Evolutionary conservation across 2,797 vertebrate species (phyloP).

Genomic region (Manis crassicaudata): DNA sequence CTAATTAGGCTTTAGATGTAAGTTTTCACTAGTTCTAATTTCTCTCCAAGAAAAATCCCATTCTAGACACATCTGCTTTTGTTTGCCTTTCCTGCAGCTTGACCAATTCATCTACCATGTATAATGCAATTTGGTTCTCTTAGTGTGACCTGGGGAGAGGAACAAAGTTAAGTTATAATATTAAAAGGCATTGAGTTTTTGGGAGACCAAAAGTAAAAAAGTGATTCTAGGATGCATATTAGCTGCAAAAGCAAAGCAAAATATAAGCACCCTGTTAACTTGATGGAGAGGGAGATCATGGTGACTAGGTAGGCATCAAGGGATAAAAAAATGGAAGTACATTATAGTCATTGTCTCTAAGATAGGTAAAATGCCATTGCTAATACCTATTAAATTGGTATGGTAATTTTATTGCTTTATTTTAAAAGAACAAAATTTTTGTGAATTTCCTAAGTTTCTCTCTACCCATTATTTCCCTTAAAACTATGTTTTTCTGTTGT

Average conservation of each 20-base stretch:
- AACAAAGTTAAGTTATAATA: constrained; percentile 18
- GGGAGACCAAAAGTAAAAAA: constrained; percentile 32
- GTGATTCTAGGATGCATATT: constrained; percentile 21
- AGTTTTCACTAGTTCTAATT: constrained; percentile 44
- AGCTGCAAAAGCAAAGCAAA: constrained; percentile 17
- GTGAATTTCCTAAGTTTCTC: constrained; percentile 29
- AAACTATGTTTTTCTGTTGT: not conserved
- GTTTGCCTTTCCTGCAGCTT: constrained; percentile 47
- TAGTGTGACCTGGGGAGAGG: constrained; percentile 32
- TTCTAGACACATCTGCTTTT: constrained; percentile 19
- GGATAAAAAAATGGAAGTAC: constrained; percentile 1
- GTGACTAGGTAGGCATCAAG: constrained; percentile 32
- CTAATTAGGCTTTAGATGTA: constrained; percentile 27
- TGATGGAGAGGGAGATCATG: not conserved
- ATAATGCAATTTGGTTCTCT: constrained; percentile 32
- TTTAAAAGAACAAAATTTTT: constrained; percentile 29
- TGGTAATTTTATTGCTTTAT: constrained; percentile 16
- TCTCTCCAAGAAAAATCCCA: constrained; percentile 18
- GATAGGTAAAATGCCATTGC: constrained; percentile 2
- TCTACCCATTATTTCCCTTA: not conserved
- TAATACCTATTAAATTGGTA: constrained; percentile 15
- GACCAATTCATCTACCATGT: not conserved
- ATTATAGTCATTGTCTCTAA: constrained; percentile 2
- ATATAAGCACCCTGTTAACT: constrained; percentile 6
- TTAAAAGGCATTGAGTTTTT: constrained; percentile 20